A percentile compares a stretch with the other conserved stretches of the same genome.
phyloP scores from a whole-genome alignment of 2,797 vertebrate genomes.

The Syngnathus rostellatus region DNA sequence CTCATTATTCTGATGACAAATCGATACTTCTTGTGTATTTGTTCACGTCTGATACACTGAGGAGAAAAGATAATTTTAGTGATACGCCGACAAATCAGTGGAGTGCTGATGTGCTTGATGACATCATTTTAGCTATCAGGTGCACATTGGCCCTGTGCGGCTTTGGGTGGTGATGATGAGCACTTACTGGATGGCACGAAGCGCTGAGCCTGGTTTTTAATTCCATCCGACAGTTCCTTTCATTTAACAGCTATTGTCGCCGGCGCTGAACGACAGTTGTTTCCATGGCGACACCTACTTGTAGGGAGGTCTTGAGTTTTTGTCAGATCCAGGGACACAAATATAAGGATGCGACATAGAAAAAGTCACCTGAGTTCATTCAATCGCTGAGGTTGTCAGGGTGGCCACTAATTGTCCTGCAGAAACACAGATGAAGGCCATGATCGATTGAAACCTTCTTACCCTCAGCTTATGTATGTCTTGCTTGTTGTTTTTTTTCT shows the following conservation, averaged over 20 bases:
- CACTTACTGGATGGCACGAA: slow-evolving; percentile 30
- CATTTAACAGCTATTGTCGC: slow-evolving; percentile 63
- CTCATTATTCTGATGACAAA: background rate
- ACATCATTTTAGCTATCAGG: slow-evolving; percentile 27
- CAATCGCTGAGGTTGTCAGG: slow-evolving; percentile 34
- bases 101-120: slow-evolving; percentile 7
- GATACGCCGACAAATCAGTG: background rate
- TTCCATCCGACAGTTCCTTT: slow-evolving; percentile 60
- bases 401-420: slow-evolving; percentile 23
- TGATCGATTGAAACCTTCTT: slow-evolving; percentile 5
- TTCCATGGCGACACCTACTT: slow-evolving; percentile 72
- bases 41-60: background rate
- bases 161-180: slow-evolving; percentile 18
- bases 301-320: slow-evolving; percentile 58
- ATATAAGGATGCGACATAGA: slow-evolving; percentile 26
- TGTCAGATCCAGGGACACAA: slow-evolving; percentile 56
- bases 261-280: slow-evolving; percentile 61
- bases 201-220: slow-evolving; percentile 50
- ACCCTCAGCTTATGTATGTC: slow-evolving; percentile 1
- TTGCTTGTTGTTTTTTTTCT: slow-evolving; percentile 9
- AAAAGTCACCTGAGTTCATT: slow-evolving; percentile 35
- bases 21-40: background rate
- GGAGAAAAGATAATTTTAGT: background rate
- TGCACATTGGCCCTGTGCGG: slow-evolving; percentile 23
- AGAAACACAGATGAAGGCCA: slow-evolving; percentile 7